These are phyloP conservation scores for Ganaspis sp. DNA, from an alignment of 1,140 invertebrate genomes.

Conservation along the genomic window DNA sequence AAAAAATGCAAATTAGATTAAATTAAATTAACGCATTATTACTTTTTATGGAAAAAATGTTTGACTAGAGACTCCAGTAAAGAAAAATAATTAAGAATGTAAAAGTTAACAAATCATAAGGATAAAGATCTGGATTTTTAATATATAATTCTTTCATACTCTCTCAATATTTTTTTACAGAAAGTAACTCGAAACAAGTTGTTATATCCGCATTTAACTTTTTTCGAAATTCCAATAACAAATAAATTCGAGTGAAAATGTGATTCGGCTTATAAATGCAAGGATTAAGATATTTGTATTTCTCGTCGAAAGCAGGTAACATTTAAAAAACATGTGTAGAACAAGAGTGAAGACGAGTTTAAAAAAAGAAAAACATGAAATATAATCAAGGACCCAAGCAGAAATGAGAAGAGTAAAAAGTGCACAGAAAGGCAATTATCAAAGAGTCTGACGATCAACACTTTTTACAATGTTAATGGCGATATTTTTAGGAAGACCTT, in stretches of 20 bases:
- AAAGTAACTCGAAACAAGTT: conserved; percentile 37
- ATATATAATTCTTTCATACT: background rate
- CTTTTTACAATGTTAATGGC: background rate
- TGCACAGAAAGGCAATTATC: no score
- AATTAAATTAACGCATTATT: no score
- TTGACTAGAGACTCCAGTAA: no score
- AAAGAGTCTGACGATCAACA: background rate
- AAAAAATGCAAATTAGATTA: no score
- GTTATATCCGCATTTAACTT: conserved; percentile 22
- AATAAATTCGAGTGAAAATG: conserved; percentile 1
- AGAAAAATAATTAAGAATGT: no score
- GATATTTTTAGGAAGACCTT: background rate
- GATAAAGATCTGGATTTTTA: background rate
- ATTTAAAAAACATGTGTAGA: background rate
- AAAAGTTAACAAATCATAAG: no score
- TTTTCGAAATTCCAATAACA: background rate
- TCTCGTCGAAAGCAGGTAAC: background rate
- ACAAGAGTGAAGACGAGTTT: background rate
- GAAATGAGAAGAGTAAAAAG: no score
- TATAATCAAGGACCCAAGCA: background rate
- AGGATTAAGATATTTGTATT: background rate
- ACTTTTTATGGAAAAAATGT: no score
- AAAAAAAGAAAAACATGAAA: background rate
- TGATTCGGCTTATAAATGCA: background rate
- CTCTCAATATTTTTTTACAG: background rate